phyloP scores from a whole-genome alignment of 2,888 invertebrate genomes.

The Caenorhabditis zanzibari region DNA sequence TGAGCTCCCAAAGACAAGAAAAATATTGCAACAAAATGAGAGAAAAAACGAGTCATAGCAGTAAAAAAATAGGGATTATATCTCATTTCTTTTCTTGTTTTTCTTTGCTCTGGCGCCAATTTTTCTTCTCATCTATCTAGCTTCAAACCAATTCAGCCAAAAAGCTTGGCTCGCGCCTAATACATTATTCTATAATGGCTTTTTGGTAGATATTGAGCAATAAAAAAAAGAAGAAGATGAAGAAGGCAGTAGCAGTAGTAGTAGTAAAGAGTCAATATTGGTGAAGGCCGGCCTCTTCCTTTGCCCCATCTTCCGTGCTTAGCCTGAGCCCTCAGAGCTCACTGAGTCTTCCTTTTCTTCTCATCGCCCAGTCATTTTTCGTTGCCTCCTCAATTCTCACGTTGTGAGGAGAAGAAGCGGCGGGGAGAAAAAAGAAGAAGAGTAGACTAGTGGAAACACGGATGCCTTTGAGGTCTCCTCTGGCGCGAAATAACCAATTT shows the following conservation, averaged over 20 bases:
- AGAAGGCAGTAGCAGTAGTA: constrained; percentile 24
- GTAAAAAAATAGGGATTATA: constrained; percentile 32
- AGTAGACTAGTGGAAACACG: constrained; percentile 42
- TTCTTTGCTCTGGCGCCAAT: constrained; percentile 9
- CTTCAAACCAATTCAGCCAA: constrained; percentile 16
- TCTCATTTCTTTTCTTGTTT: constrained; percentile 27
- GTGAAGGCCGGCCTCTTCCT: constrained; percentile 27
- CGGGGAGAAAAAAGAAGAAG: constrained; percentile 6
- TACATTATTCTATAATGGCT: constrained; percentile 61
- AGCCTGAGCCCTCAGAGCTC: constrained; percentile 37
- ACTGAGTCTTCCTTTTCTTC: constrained; percentile 14
- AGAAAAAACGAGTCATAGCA: not conserved
- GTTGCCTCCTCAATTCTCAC: constrained; percentile 55
- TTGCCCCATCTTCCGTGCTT: constrained; percentile 16
- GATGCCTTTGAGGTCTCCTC: constrained; percentile 42
- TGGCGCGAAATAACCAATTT: constrained; percentile 54
- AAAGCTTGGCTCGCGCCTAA: constrained; percentile 32
- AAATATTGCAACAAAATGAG: not conserved
- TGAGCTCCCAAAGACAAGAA: constrained; percentile 11
- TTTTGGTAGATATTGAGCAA: constrained; percentile 43
- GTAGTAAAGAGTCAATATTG: constrained; percentile 61
- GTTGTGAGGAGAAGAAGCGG: constrained; percentile 37
- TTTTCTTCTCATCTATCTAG: constrained; percentile 7
- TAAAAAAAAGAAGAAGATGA: not conserved
- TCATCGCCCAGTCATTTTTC: constrained; percentile 47